Evolutionary conservation across 1,140 invertebrate genomes (phyloP).

Genomic region (Ectropis grisescens): DNA sequence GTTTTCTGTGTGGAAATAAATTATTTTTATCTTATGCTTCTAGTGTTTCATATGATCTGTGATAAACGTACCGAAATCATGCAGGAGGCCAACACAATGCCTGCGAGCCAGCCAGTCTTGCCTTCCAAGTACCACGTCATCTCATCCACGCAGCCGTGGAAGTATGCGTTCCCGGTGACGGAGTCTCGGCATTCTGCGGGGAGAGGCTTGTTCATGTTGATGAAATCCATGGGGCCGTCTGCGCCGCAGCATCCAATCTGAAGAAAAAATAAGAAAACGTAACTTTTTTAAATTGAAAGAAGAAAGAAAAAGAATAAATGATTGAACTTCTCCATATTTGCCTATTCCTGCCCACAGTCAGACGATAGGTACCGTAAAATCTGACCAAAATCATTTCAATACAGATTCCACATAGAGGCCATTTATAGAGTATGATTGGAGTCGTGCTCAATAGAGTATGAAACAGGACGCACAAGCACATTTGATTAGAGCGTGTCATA

Average conservation of each 20-base stretch:
- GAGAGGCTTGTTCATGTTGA: slow-evolving; percentile 79
- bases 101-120: slow-evolving; percentile 87
- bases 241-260: slow-evolving; percentile 91
- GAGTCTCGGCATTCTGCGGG: slow-evolving; percentile 87
- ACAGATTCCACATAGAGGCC: too few species aligned
- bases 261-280: slow-evolving; percentile 15
- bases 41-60: too few species aligned
- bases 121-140: slow-evolving; percentile 87
- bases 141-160: slow-evolving; percentile 88
- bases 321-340: too few species aligned
- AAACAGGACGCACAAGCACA: slow-evolving; percentile 15
- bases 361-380: too few species aligned
- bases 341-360: too few species aligned
- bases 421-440: slow-evolving; percentile 17
- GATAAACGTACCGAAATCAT: slow-evolving; percentile 77
- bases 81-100: slow-evolving; percentile 79
- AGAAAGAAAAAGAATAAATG: not conserved
- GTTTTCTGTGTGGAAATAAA: too few species aligned
- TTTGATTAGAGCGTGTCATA: too few species aligned
- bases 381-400: too few species aligned
- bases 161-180: slow-evolving; percentile 89
- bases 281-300: too few species aligned
- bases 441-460: slow-evolving; percentile 18
- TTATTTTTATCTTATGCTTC: too few species aligned
- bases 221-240: slow-evolving; percentile 84